A percentile compares a stretch with the other conserved stretches of the same genome.
phyloP scores from a whole-genome alignment of 1,140 invertebrate genomes.

The Lucilia cuprina region DNA sequence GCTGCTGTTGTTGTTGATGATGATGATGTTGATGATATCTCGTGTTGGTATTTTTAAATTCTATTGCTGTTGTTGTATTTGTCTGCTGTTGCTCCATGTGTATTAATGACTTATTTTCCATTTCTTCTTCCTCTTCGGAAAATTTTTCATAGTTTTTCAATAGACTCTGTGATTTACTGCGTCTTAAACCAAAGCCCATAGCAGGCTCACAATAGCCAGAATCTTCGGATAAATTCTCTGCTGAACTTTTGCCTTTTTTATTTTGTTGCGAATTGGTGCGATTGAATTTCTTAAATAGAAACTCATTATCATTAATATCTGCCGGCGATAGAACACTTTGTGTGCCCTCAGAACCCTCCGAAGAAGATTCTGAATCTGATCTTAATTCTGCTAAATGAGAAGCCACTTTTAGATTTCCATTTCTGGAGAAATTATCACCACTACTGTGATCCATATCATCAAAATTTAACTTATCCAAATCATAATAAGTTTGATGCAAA shows the following conservation, averaged over 20 bases:
- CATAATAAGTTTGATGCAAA: conserved; percentile 58
- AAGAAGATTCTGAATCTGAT: conserved; percentile 51
- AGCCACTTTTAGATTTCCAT: background rate
- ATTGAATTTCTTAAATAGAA: conserved; percentile 35
- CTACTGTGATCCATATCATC: conserved; percentile 34
- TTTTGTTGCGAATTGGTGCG: conserved; percentile 41
- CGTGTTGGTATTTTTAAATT: background rate
- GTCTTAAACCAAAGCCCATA: conserved; percentile 48
- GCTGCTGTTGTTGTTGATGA: too few species aligned
- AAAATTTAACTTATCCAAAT: conserved; percentile 58
- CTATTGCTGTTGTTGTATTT: background rate
- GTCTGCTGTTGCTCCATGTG: background rate
- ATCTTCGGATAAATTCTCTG: conserved; percentile 78
- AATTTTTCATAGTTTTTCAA: conserved; percentile 62
- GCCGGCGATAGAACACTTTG: background rate
- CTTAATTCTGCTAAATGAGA: conserved; percentile 44
- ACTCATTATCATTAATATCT: background rate
- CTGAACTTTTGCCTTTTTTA: conserved; percentile 67
- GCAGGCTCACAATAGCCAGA: conserved; percentile 75
- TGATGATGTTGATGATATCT: background rate
- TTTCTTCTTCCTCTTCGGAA: conserved; percentile 53
- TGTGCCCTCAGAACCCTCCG: conserved; percentile 30
- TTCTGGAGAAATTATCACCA: background rate
- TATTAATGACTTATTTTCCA: conserved; percentile 15
- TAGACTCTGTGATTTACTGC: conserved; percentile 62